Base-by-base conservation (phyloP, 2,888 invertebrate species). In the Spicauda simplicius region DNA sequence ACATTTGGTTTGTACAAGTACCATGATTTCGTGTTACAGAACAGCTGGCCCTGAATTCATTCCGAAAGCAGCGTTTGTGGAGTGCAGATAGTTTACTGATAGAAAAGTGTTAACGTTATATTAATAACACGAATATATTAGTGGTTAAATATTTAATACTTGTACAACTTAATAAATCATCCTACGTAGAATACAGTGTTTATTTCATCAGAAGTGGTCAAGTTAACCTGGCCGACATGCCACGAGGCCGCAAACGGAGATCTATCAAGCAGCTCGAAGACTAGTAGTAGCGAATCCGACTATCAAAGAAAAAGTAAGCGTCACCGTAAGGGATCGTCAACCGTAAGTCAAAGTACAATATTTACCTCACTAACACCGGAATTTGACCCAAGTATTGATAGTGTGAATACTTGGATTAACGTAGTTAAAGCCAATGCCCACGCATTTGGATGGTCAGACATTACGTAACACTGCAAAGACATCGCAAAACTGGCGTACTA, bases 371-470 rank as follows among this genome's bases (percentile, higher is more conserved):
- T 74, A 33, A 71, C 73, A 60, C 74, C 73, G 1, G 74, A 72
- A 65, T 74, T 72, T 30, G 74, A 74, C 37, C 71, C 74, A 10
- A 50, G 72, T 10, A 30, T 58, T 0, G 74, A 72, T 56, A 52
- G 67, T 61, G 41, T 73, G 10, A 53, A 70, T 14, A 75, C 74
- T 72, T 77, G 76, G 77, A 45, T 76, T 14, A 76, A 76, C 63
- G 72, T 76, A 4, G 71, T 76, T 2, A 75, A 77, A 12, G 76
- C 75, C 0, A 75, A 77, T 61, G 71, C 74, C 2, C 65, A 68
- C 1, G 71, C 76, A 16, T 76, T 78, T 62, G 68, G 71, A 8
- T 78, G 76, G 76, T 71, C 74, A 10, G 74, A 76, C 68, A n/a
- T n/a, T n/a, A n/a, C n/a, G n/a, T n/a, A n/a, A n/a, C n/a, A n/a